Evolutionary conservation across 2,797 vertebrate genomes (phyloP).

Genomic region (Eulemur albifrons): DNA sequence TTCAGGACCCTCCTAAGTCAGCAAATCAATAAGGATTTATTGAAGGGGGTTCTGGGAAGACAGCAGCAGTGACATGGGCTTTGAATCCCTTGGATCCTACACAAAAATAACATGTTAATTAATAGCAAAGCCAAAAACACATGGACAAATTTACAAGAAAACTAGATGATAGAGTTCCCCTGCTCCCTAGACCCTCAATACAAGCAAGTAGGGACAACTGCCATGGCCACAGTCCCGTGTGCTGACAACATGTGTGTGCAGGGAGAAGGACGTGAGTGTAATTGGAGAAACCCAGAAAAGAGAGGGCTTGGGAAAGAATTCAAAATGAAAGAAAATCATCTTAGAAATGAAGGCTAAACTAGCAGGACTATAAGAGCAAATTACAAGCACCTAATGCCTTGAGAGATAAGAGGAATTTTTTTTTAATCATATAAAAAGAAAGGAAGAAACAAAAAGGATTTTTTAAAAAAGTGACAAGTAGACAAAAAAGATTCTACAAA

Average conservation of each 20-base stretch:
- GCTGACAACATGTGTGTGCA: neutral
- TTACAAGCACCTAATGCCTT: neutral
- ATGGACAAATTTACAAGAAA: neutral
- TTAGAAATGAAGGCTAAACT: neutral
- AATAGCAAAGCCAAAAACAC: neutral
- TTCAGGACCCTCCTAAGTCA: neutral
- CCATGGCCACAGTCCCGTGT: neutral
- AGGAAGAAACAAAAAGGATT: neutral
- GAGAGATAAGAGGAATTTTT: neutral
- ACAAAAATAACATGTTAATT: neutral
- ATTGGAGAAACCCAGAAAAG: neutral
- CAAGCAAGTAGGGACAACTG: neutral
- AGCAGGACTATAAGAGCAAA: neutral
- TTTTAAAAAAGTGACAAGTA: neutral
- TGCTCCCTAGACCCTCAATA: neutral
- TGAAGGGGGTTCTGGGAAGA: neutral
- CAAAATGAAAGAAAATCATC: neutral
- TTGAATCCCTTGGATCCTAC: neutral
- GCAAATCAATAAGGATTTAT: neutral
- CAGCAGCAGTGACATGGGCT: neutral
- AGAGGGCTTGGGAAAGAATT: neutral
- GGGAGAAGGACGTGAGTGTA: neutral
- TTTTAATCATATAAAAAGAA: neutral
- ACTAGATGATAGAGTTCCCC: neutral
- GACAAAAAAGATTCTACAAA: neutral